Base-by-base conservation (phyloP, 37 sponge, comb jelly and placozoan species). In the Chondrosia reniformis region DNA sequence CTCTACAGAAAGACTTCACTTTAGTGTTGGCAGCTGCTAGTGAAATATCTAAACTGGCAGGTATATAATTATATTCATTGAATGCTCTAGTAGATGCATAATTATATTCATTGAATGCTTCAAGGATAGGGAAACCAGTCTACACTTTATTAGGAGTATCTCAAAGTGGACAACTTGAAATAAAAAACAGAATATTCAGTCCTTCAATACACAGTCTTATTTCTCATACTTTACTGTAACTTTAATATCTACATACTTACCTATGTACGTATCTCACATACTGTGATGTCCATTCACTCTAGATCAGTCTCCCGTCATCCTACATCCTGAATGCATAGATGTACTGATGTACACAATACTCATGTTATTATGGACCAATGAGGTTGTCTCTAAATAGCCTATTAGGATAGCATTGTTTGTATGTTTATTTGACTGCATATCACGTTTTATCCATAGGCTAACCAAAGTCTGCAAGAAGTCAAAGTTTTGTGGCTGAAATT, bases 31-130 rank as follows among this genome's bases (percentile, higher is more conserved):
- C 92, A n/a, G 72, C 82, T 8, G 25, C 81, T 12, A 62, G 45
- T 22, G 87, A 91, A 49, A 59, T 81, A 12, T 15, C 65, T 25
- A 83, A 87, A 62, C n/a, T 81, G 4, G 34, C 76, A 30, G 88
- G 89, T 92, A 55, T 44, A 55, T 56, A 0, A 28, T 44, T 59
- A 5, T 59, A 13, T 19, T 49, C 28, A 59, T n/a, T n/a, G n/a
- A n/a, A n/a, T n/a, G n/a, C n/a, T n/a, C n/a, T 81, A 1, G 34
- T 78, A 30, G 88, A 86, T 92, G 43, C 41, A 55, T 56, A 0
- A 28, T 44, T 59, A 5, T 59, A 13, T 19, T 49, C 28, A 59
- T n/a, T n/a, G n/a, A n/a, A n/a, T n/a, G n/a, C n/a, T n/a, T 25
- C 78, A 1, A n/a, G n/a, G n/a, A n/a, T n/a, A n/a, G n/a, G n/a